These are phyloP conservation scores for Eupeodes luniger DNA, from an alignment of 2,888 invertebrate species.

Conservation along the genomic window DNA sequence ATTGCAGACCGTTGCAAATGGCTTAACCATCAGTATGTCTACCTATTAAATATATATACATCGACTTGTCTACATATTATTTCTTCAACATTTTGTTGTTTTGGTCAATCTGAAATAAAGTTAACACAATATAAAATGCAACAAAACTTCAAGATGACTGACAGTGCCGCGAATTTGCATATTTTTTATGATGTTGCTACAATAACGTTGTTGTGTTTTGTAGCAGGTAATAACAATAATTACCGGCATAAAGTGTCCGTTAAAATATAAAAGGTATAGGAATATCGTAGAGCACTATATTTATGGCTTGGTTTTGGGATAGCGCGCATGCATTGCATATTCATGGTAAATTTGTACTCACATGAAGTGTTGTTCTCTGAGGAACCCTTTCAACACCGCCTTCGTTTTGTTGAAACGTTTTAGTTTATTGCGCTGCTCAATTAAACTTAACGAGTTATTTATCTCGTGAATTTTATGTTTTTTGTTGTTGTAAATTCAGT, in stretches of 20 bases:
- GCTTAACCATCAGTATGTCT: conserved; percentile 6
- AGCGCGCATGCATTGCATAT: conserved; percentile 70
- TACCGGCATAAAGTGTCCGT: conserved; percentile 68
- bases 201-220: conserved; percentile 61
- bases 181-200: conserved; percentile 70
- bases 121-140: conserved; percentile 56
- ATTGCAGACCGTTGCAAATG: conserved; percentile 30
- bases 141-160: conserved; percentile 70
- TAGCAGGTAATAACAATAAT: conserved; percentile 71
- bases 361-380: conserved; percentile 3
- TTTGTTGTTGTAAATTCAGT: conserved; percentile 51
- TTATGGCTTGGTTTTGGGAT: conserved; percentile 37
- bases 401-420: conserved; percentile 75
- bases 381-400: conserved; percentile 65
- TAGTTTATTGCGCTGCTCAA: conserved; percentile 73
- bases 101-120: conserved; percentile 30
- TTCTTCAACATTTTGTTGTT: conserved; percentile 1
- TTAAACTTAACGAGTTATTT: conserved; percentile 75
- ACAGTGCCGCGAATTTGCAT: conserved; percentile 71
- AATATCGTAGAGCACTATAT: conserved; percentile 30
- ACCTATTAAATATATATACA: background rate
- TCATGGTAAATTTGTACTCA: conserved; percentile 32
- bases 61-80: background rate
- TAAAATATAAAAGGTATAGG: conserved; percentile 28
- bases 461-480: conserved; percentile 51